Base-by-base conservation (phyloP, 2,888 invertebrate genomes). In the Cerastis rubricosa region DNA sequence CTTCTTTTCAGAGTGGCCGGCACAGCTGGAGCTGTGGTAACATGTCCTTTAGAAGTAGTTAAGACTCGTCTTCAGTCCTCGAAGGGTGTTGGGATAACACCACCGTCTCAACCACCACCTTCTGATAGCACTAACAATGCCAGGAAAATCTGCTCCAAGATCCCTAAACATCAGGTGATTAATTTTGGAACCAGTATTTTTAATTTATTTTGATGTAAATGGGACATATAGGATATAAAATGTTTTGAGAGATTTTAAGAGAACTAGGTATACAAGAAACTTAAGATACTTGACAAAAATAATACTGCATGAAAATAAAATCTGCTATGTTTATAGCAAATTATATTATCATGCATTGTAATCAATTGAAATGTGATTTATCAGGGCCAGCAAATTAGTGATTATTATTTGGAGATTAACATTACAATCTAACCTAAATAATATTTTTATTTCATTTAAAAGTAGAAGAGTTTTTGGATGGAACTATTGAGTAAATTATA, bases 21-120 rank as follows among this genome's bases (percentile, higher is more conserved):
- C 84, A 99, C 99, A 72, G 98, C 99, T 67, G 99, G 99, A 73
- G 99, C 99, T 29, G 99, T 99, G 87, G 98, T 99, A 85, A 99
- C 99, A 91, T 99, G 99, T 95, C 99, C 99, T 19, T 97, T 99
- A 90, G 99, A 99, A 97, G 99, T 99, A 87, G 99, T 99, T 66
- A 99, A 99, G 96, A 99, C 99, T 19, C 98, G 99, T 47, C 97
- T 99, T 87, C 99, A 99, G 95, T 99, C 99, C 43, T 99, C 99
- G 11, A 97, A 98, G 85, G 98, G 98, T 91, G 91, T 97, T 87
- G 93, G 97, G 87, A 94, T 97, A 71, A 84, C 88, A 87, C 94
- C 97, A 76, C 97, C 97, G 65, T 93, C 97, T 45, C 92, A 92
- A 49, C 94, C 97, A n/a, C 97, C 97, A 70, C 93, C 95, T 45